phyloP scores from a whole-genome alignment of 2,888 invertebrate genomes.

The Caenorhabditis wallacei region DNA sequence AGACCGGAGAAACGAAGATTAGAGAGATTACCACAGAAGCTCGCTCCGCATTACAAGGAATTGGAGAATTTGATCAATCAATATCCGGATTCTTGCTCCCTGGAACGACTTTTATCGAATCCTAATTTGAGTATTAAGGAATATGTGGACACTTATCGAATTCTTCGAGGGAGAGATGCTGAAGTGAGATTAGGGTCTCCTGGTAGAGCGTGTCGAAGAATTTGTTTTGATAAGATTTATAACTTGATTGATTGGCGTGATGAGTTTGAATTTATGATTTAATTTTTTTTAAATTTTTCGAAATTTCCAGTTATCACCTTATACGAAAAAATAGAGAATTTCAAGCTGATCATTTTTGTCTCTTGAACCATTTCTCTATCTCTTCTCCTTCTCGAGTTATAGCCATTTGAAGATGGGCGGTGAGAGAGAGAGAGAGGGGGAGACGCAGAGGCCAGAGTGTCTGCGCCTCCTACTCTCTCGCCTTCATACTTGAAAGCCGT shows the following conservation, averaged over 20 bases:
- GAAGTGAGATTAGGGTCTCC: slow-evolving; percentile 11
- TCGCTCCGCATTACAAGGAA: slow-evolving; percentile 8
- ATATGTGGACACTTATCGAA: slow-evolving; percentile 34
- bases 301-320: too few species aligned
- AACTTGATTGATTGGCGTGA: slow-evolving; percentile 23
- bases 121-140: slow-evolving; percentile 13
- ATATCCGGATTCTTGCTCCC: slow-evolving; percentile 27
- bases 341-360: too few species aligned
- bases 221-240: slow-evolving; percentile 31
- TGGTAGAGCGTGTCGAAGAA: slow-evolving; percentile 16
- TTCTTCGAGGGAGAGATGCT: slow-evolving; percentile 25
- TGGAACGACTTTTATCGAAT: slow-evolving; percentile 49
- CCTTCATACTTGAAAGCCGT: too few species aligned
- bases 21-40: background rate
- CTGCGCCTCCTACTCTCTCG: too few species aligned
- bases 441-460: too few species aligned
- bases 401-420: too few species aligned
- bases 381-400: too few species aligned
- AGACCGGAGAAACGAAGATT: slow-evolving; percentile 17
- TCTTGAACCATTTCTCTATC: too few species aligned
- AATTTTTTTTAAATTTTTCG: background rate
- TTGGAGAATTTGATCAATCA: slow-evolving; percentile 9
- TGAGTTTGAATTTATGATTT: slow-evolving; percentile 1
- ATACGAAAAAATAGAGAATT: too few species aligned
- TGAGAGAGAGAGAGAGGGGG: too few species aligned